A percentile compares a stretch with the other conserved stretches of the same genome.
phyloP scores from a whole-genome alignment of 2,888 invertebrate genomes.

The Petrophora chlorosata region DNA sequence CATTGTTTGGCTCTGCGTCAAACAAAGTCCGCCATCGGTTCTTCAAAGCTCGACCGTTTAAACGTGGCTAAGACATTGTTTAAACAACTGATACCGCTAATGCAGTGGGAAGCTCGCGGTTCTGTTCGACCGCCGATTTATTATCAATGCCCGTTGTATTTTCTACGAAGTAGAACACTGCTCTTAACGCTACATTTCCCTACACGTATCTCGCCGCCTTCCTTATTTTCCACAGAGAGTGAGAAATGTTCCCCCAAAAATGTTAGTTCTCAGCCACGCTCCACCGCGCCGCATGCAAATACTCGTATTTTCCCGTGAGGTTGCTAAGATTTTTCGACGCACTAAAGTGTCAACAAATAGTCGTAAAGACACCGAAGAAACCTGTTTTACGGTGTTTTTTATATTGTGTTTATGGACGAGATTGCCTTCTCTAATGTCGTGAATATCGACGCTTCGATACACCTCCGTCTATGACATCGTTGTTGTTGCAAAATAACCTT shows the following conservation, averaged over 20 bases:
- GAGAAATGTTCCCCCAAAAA: conserved; percentile 21
- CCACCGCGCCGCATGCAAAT: conserved; percentile 34
- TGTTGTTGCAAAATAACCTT: conserved; percentile 8
- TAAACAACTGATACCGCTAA: conserved; percentile 69
- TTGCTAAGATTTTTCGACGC: conserved; percentile 23
- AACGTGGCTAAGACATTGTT: conserved; percentile 43
- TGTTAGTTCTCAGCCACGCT: conserved; percentile 23
- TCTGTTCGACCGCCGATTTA: conserved; percentile 42
- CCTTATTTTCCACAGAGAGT: conserved; percentile 20
- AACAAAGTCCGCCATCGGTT: conserved; percentile 66
- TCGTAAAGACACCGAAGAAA: conserved; percentile 59
- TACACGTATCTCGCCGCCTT: conserved; percentile 19
- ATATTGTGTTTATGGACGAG: conserved; percentile 54
- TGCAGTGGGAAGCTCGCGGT: conserved; percentile 58
- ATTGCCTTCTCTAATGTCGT: conserved; percentile 31
- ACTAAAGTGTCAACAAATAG: conserved; percentile 50
- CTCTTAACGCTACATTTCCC: conserved; percentile 33
- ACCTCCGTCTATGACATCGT: conserved; percentile 11
- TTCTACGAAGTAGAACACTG: conserved; percentile 32
- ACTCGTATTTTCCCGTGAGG: conserved; percentile 26
- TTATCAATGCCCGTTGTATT: conserved; percentile 38
- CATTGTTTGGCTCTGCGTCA: conserved; percentile 70
- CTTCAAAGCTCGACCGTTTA: conserved; percentile 64
- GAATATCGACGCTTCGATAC: conserved; percentile 32
- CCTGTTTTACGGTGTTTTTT: conserved; percentile 62